phyloP scores from a whole-genome alignment of 2,797 vertebrate species.

The Sebastes itinus region DNA sequence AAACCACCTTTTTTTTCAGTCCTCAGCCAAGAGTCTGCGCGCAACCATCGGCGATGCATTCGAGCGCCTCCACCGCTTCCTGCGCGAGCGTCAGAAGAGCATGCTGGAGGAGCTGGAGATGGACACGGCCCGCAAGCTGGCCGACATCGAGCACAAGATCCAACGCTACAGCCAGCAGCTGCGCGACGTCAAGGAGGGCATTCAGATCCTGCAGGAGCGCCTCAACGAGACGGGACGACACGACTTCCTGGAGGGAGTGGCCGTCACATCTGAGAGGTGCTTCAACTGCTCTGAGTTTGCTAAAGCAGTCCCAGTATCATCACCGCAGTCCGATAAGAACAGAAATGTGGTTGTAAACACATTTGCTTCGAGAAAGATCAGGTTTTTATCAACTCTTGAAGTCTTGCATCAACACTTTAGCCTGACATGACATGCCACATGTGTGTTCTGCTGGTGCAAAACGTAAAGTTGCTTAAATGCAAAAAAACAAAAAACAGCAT shows the following conservation, averaged over 20 bases:
- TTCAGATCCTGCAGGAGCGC: conserved; percentile 96
- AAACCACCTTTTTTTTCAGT: conserved; percentile 72
- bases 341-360: conserved; percentile 1
- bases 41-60: conserved; percentile 94
- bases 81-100: conserved; percentile 95
- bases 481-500: conserved; percentile 50
- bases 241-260: conserved; percentile 91
- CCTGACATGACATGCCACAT: background rate
- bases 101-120: conserved; percentile 98
- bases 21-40: conserved; percentile 93
- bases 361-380: background rate
- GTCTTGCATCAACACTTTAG: background rate
- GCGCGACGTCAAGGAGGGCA: conserved; percentile 94
- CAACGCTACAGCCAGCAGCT: conserved; percentile 98
- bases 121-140: conserved; percentile 91
- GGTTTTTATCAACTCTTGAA: conserved; percentile 3
- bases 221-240: conserved; percentile 90
- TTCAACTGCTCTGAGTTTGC: conserved; percentile 4
- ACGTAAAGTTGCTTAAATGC: conserved; percentile 20
- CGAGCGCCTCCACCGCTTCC: conserved; percentile 92
- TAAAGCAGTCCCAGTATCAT: background rate
- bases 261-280: conserved; percentile 91
- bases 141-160: conserved; percentile 97
- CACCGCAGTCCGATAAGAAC: background rate
- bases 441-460: background rate